Percentiles rank a stretch among this genome's conserved stretches.
Evolutionary conservation across 2,113 vertebrate genomes (phyloP).

Genomic region (Psilopsiagon aurifrons): DNA sequence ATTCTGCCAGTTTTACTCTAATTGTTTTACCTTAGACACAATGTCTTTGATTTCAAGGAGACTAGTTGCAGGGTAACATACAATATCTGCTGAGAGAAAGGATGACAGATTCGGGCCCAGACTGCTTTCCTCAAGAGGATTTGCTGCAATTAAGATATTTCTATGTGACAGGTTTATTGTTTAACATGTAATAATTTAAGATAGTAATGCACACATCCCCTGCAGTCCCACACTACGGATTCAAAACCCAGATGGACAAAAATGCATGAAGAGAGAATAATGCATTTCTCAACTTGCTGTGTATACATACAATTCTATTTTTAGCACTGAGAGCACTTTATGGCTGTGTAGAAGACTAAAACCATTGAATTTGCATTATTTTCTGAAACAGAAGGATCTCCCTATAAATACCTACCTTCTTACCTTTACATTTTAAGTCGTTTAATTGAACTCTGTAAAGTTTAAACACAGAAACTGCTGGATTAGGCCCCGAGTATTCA

Average conservation of each 20-base stretch:
- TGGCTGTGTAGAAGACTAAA: neutral
- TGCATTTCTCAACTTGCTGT: constrained; percentile 16
- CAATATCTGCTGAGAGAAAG: neutral
- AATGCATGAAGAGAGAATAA: neutral
- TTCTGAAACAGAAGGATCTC: neutral
- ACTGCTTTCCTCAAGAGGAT: constrained; percentile 10
- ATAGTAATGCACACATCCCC: constrained; percentile 14
- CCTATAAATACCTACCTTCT: neutral
- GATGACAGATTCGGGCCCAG: neutral
- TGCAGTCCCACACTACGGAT: constrained; percentile 11
- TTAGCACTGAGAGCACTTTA: neutral
- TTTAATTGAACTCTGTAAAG: neutral
- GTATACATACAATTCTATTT: neutral
- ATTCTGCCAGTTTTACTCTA: neutral
- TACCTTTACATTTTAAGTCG: neutral
- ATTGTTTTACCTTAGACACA: neutral
- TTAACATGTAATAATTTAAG: constrained; percentile 36
- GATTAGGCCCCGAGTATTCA: neutral
- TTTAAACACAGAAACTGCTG: neutral
- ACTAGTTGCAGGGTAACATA: neutral
- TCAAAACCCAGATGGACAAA: constrained; percentile 18
- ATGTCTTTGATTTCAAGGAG: neutral
- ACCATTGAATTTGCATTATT: neutral
- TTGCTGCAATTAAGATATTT: constrained; percentile 39
- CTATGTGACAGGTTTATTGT: constrained; percentile 51